Conservation (phyloP, 2,888 invertebrate species). For the Spodoptera picta region DNA sequence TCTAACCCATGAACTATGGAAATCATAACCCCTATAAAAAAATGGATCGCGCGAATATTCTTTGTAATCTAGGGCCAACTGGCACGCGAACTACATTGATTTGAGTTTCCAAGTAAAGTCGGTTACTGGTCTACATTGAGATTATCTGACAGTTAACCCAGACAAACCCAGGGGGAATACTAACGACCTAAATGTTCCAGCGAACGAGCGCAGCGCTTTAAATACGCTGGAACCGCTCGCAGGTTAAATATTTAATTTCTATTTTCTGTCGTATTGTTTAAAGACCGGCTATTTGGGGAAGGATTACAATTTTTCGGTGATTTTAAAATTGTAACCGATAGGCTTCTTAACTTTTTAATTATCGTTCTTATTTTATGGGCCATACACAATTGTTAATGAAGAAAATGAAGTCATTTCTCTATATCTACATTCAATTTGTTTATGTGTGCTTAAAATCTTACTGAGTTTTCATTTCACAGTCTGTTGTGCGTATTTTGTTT, state of each 20-base stretch:
- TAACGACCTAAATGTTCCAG: constrained; percentile 18
- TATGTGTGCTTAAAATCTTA: no score
- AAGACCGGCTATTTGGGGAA: no score
- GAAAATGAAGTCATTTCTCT: no score
- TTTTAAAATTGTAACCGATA: no score
- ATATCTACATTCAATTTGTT: no score
- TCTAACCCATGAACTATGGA: not conserved
- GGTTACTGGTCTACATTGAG: not conserved
- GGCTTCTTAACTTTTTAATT: no score
- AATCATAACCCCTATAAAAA: not conserved
- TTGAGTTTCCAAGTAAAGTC: constrained; percentile 17
- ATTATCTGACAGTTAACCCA: constrained; percentile 13
- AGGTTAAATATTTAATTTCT: not conserved
- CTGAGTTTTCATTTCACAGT: no score
- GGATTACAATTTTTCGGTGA: no score
- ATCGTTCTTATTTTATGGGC: no score
- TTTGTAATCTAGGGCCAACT: not conserved
- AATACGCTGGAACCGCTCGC: not conserved
- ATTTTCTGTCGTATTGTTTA: not conserved
- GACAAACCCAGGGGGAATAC: not conserved
- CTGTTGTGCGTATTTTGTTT: no score
- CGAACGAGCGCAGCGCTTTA: constrained; percentile 7
- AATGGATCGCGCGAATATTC: not conserved
- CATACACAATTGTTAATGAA: no score
- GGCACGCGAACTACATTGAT: constrained; percentile 21